Base-by-base conservation (phyloP, 2,888 invertebrate species). In the Idaea dimidiata region DNA sequence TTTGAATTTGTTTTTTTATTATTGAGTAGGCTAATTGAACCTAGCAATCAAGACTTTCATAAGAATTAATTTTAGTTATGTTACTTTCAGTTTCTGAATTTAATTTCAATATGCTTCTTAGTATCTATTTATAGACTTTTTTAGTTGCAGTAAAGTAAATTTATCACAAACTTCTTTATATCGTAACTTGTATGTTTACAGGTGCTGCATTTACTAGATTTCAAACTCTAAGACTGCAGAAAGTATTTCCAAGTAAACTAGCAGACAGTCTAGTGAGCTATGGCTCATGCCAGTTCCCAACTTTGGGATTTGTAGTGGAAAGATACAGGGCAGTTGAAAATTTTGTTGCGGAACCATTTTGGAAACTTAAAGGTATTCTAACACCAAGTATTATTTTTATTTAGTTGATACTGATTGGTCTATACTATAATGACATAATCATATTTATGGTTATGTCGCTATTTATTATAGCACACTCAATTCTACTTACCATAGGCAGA, bases 301-400 rank as follows among this genome's bases (percentile, higher is more conserved):
- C 99, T 0, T 92, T 99, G n/a, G 99, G 99, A 1, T 99, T 99
- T 94, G 99, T 99, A n/a, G 99, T 99, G 0, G 99, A 99, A 85
- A 94, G 99, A 60, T 99, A 97, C 83, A 95, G 98, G 80, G 97
- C 98, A 24, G 96, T 98, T 58, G 96, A 98, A 83, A 95, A 95
- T 68, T 99, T 99, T 88, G 94, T 98, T 8, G 93, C 97, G 0
- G 99, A 99, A 88, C 94, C 95, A 5, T 99, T 99, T 91, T 99
- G 99, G 99, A 99, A 97, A 87, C 94, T 99, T 58, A 96, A 95
- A 94, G 96, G 97, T 96, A 81, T 66, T 17, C 14, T 56, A 53
- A 17, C 8, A 14, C 7, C 10, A 43, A 43, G 43, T 8, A 24
- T 24, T 24, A 24, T 1, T 1, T 24, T 1, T 24, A 1, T 24